phyloP scores from a whole-genome alignment of 1,140 invertebrate genomes.

The Apis cerana region DNA sequence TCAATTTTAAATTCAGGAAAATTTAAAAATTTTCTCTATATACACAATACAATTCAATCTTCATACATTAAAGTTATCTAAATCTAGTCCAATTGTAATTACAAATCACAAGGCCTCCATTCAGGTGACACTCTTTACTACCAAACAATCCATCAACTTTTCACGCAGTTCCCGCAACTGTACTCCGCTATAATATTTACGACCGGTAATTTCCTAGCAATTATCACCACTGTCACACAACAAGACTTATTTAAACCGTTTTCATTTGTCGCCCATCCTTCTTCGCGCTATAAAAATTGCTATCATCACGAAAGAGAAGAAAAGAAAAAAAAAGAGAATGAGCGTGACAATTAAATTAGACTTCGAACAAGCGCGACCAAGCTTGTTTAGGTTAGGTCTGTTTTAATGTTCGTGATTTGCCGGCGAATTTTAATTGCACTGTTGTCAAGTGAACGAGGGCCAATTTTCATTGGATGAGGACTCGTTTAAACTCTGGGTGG shows the following conservation, averaged over 20 bases:
- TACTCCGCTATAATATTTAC: conserved; percentile 8
- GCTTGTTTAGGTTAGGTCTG: too few species aligned
- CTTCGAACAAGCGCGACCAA: background rate
- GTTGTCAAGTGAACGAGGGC: conserved; percentile 46
- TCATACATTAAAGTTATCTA: background rate
- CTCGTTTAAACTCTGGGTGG: conserved; percentile 27
- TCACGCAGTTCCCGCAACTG: background rate
- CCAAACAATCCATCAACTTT: conserved; percentile 4
- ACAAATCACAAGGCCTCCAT: background rate
- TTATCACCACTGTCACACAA: background rate
- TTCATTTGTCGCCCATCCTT: background rate
- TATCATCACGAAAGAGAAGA: background rate
- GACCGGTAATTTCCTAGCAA: conserved; percentile 28
- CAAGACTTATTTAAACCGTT: background rate
- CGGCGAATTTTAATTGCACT: conserved; percentile 47
- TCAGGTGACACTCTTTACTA: background rate
- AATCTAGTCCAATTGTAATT: background rate
- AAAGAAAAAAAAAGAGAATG: background rate
- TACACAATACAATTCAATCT: background rate
- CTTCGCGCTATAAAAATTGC: background rate
- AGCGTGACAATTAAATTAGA: conserved; percentile 30
- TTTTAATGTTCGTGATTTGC: background rate
- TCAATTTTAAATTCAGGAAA: too few species aligned
- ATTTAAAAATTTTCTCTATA: too few species aligned
- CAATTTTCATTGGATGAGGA: conserved; percentile 10